Percentiles rank a stretch among this genome's conserved stretches.
Evolutionary conservation across 2,797 vertebrate genomes (phyloP).

Genomic region (Typhlichthys eigenmanni): DNA sequence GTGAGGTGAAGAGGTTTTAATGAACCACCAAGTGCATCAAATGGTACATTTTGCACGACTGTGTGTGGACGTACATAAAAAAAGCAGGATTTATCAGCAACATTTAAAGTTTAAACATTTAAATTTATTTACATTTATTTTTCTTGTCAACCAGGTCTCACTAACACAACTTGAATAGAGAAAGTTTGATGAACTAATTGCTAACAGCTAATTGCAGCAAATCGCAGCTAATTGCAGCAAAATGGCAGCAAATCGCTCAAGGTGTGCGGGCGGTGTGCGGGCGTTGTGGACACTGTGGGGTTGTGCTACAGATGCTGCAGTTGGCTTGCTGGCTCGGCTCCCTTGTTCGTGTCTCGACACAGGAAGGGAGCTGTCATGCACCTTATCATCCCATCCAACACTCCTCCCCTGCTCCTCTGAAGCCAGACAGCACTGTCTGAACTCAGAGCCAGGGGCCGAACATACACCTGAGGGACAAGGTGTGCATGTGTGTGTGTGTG

Average conservation of each 20-base stretch:
- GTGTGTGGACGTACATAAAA: too few species aligned
- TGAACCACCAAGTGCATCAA: constrained; percentile 5
- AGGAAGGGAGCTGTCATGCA: constrained; percentile 69
- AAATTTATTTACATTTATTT: too few species aligned
- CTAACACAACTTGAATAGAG: too few species aligned
- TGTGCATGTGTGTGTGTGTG: constrained; percentile 25
- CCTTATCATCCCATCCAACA: constrained; percentile 40
- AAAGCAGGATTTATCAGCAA: too few species aligned
- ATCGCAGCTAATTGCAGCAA: too few species aligned
- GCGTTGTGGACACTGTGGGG: constrained; percentile 37
- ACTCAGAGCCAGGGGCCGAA: constrained; percentile 52
- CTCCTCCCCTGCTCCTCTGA: constrained; percentile 40
- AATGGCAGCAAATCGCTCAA: too few species aligned
- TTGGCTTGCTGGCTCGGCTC: constrained; percentile 35
- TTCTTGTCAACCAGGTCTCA: too few species aligned
- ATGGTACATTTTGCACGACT: neutral
- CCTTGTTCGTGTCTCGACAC: constrained; percentile 47
- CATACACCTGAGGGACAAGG: constrained; percentile 54
- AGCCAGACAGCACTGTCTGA: constrained; percentile 63
- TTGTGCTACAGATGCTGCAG: constrained; percentile 27
- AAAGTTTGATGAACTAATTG: too few species aligned
- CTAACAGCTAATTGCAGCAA: too few species aligned
- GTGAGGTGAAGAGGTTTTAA: neutral
- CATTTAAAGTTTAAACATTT: too few species aligned
- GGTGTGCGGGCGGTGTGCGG: too few species aligned